phyloP scores from a whole-genome alignment of 2,888 invertebrate species.

The Ichneumoninae sp. region DNA sequence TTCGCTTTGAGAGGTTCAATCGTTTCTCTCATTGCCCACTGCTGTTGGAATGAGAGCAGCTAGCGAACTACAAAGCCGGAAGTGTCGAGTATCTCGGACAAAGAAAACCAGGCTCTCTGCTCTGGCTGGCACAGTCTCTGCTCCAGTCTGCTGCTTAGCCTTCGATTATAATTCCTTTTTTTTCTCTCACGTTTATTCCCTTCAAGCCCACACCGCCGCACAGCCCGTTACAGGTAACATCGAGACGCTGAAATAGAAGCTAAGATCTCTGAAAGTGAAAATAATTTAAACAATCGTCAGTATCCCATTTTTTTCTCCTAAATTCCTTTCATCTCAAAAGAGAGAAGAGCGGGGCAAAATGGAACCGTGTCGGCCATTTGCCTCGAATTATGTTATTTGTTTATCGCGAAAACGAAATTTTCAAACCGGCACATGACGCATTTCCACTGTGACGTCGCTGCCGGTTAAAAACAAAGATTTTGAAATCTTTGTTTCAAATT shows the following conservation, averaged over 20 bases:
- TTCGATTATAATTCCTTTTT: slow-evolving; percentile 38
- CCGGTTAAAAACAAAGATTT: too few species aligned
- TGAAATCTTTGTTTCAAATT: too few species aligned
- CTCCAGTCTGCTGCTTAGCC: slow-evolving; percentile 18
- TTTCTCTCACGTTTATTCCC: not conserved
- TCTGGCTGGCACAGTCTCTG: not conserved
- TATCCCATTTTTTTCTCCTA: not conserved
- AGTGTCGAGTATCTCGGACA: slow-evolving; percentile 52
- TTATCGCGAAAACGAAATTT: too few species aligned
- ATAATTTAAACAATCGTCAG: slow-evolving; percentile 15
- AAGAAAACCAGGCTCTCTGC: slow-evolving; percentile 38
- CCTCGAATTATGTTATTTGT: too few species aligned
- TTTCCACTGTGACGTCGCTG: too few species aligned
- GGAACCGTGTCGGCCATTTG: too few species aligned
- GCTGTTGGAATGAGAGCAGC: slow-evolving; percentile 16
- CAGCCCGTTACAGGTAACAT: not conserved
- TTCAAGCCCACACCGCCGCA: not conserved
- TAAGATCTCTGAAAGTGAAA: not conserved
- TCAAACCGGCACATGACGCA: too few species aligned
- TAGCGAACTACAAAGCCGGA: slow-evolving; percentile 49
- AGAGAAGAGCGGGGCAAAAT: too few species aligned
- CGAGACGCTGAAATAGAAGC: not conserved
- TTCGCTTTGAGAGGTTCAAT: slow-evolving; percentile 75
- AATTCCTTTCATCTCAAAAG: not conserved
- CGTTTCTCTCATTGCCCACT: slow-evolving; percentile 74